phyloP scores from a whole-genome alignment of 2,113 vertebrate species.

The Bucco capensis region DNA sequence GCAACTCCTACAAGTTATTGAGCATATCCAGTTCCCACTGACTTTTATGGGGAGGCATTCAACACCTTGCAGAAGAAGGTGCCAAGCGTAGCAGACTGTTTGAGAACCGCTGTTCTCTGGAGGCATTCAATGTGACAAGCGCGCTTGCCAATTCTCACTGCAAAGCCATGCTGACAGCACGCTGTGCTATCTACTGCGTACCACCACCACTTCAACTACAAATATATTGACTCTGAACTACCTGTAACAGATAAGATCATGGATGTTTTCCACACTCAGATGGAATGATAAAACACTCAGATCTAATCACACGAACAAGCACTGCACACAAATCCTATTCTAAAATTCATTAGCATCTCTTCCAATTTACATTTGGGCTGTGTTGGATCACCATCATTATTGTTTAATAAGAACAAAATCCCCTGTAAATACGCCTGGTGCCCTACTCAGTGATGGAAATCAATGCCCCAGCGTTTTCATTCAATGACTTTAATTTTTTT shows the following conservation, averaged over 20 bases:
- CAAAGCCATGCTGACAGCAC: slow-evolving; percentile 12
- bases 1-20: not conserved
- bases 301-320: not conserved
- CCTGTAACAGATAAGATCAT: not conserved
- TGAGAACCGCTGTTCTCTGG: slow-evolving; percentile 27
- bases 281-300: not conserved
- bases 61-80: slow-evolving; percentile 27
- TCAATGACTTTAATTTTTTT: slow-evolving; percentile 52
- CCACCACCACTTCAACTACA: not conserved
- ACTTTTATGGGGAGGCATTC: not conserved
- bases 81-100: slow-evolving; percentile 26
- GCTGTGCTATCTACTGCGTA: not conserved
- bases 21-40: slow-evolving; percentile 33
- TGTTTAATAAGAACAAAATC: not conserved
- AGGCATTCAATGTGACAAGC: not conserved
- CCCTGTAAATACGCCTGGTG: not conserved
- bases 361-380: not conserved
- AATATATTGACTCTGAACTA: not conserved
- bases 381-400: not conserved
- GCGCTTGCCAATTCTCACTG: slow-evolving; percentile 22
- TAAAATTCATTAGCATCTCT: not conserved
- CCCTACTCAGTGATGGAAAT: not conserved
- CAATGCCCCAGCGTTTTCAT: not conserved
- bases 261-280: not conserved
- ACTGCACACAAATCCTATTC: not conserved